A percentile compares a stretch with the other conserved stretches of the same genome.
phyloP scores from a whole-genome alignment of 1,140 invertebrate species.

The Papilio helenus region DNA sequence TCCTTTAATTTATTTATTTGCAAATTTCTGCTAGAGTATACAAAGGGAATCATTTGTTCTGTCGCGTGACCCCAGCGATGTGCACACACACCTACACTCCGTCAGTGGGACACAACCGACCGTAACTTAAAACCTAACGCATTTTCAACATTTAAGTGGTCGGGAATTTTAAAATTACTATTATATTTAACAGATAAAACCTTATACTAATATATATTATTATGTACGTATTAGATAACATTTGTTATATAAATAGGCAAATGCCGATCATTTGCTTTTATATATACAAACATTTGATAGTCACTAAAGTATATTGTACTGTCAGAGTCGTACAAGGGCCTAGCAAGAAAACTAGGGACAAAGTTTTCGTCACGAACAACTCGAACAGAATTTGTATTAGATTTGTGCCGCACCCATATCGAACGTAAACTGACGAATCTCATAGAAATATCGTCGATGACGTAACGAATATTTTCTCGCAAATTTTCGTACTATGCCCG shows the following conservation, averaged over 20 bases:
- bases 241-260: slow-evolving; percentile 38
- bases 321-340: background rate
- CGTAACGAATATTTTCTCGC: no score
- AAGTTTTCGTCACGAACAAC: no score
- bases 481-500: no score
- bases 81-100: background rate
- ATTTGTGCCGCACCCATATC: no score
- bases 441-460: no score
- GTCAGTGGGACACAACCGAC: slow-evolving; percentile 37
- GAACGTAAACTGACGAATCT: no score
- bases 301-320: background rate
- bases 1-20: slow-evolving; percentile 59
- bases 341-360: no score
- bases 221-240: slow-evolving; percentile 41
- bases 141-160: slow-evolving; percentile 17
- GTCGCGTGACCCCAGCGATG: slow-evolving; percentile 44
- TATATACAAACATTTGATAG: slow-evolving; percentile 29
- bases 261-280: slow-evolving; percentile 28
- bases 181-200: slow-evolving; percentile 27
- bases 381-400: no score
- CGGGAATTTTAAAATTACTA: slow-evolving; percentile 27
- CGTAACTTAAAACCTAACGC: slow-evolving; percentile 33
- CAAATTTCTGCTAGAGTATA: slow-evolving; percentile 63
- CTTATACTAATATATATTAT: slow-evolving; percentile 40
- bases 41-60: slow-evolving; percentile 67